phyloP scores from a whole-genome alignment of 2,888 invertebrate species.

The Drosophila putrida region DNA sequence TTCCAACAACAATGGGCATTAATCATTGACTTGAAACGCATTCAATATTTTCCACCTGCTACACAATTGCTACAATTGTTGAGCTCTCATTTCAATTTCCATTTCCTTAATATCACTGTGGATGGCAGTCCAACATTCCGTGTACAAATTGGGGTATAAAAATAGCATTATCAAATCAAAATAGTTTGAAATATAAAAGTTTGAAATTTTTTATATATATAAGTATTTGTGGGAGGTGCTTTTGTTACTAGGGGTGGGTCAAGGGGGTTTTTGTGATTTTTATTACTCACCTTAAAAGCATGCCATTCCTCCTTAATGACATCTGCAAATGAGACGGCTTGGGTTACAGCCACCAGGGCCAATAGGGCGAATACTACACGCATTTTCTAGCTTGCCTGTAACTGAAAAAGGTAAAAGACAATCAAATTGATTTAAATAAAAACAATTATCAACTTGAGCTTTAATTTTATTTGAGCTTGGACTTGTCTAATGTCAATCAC shows the following conservation, averaged over 20 bases:
- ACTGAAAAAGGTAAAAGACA: slow-evolving; percentile 4
- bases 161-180: too few species aligned
- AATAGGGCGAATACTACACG: slow-evolving; percentile 71
- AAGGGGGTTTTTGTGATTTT: too few species aligned
- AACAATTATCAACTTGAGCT: slow-evolving; percentile 20
- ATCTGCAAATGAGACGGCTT: slow-evolving; percentile 90
- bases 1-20: slow-evolving; percentile 31
- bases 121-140: too few species aligned
- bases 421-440: slow-evolving; percentile 1
- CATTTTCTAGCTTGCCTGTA: slow-evolving; percentile 62
- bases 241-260: too few species aligned
- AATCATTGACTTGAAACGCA: slow-evolving; percentile 29
- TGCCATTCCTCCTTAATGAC: slow-evolving; percentile 91
- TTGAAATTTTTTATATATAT: too few species aligned
- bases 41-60: slow-evolving; percentile 21
- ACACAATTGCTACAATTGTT: slow-evolving; percentile 31
- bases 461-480: slow-evolving; percentile 21
- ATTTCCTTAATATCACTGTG: not conserved
- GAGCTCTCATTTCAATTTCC: slow-evolving; percentile 3
- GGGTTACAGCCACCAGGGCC: slow-evolving; percentile 86
- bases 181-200: too few species aligned
- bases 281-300: slow-evolving; percentile 89
- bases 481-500: slow-evolving; percentile 28
- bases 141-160: too few species aligned
- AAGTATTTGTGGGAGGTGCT: too few species aligned